These are phyloP conservation scores for Chaetorhynchus papuensis DNA, from an alignment of 2,113 vertebrate species.

Conservation along the genomic window DNA sequence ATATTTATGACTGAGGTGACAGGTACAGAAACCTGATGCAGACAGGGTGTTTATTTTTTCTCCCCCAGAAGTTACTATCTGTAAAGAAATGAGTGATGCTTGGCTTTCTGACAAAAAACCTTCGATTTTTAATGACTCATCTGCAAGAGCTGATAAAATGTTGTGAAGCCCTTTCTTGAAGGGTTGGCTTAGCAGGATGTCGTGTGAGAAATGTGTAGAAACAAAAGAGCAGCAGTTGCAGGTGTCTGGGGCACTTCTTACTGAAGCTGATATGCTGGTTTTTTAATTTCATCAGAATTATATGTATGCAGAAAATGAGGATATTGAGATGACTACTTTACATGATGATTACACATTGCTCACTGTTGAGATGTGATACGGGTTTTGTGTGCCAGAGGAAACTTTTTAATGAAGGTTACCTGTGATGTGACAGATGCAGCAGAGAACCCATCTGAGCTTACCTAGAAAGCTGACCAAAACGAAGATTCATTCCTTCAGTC, in stretches of 20 bases:
- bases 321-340: background rate
- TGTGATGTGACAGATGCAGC: background rate
- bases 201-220: background rate
- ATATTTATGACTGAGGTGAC: background rate
- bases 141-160: background rate
- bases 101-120: background rate
- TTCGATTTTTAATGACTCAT: background rate
- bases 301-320: background rate
- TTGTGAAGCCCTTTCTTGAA: background rate
- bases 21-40: background rate
- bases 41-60: background rate
- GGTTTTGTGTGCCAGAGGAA: background rate
- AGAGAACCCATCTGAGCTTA: background rate
- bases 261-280: background rate
- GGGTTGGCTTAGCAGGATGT: background rate
- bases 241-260: background rate
- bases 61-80: background rate
- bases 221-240: background rate
- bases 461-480: background rate
- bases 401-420: background rate
- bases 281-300: background rate
- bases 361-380: background rate
- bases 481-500: background rate
- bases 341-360: background rate
- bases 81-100: background rate